Base-by-base conservation (phyloP, 2,888 invertebrate species). In the Macaria liturata region DNA sequence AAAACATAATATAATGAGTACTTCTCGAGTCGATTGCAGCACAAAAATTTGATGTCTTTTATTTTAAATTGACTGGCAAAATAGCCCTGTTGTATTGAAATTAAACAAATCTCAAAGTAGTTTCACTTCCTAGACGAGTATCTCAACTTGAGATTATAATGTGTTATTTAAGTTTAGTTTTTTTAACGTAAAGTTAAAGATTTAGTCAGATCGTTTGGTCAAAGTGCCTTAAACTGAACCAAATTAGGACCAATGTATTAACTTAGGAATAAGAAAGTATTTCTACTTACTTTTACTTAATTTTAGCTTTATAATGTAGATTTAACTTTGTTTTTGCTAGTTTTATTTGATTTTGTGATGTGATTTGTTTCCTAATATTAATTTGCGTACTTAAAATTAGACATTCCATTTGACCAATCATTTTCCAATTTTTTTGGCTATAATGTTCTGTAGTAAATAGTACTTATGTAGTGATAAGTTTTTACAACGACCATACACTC, bases 221-320 rank as follows among this genome's bases (percentile, higher is more conserved):
- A 0, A 9, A 43, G 75, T 74, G 76, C 75, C 75, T 77, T 74
- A 57, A 71, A 78, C 76, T 62, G 61, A 78, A 81, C 83, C 83
- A 84, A 83, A 83, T 68, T 72, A 73, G 75, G 78, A 83, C 83
- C 82, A 83, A 80, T 80, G 61, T 66, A 57, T 54, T 56, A 57
- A 59, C 51, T 9, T 54, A 54, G 67, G 71, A 65, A 55, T 68
- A 50, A 63, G 57, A 63, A 56, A 57, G 32, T 50, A 47, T 42
- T 46, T 53, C 46, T 32, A 47, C 9, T 45, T 4, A 30, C 39
- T 56, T 43, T 4, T 30, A 46, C 40, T 61, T 53, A 51, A 46
- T 39, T 32, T 32, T 45, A 44, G n/a, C n/a, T 42, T 42, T 42
- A 39, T 39, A 30, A 30, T 45, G 5, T 45, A 30, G 20, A n/a